Base-by-base conservation (phyloP, 2,113 vertebrate species). In the Lampris megalopsis region DNA sequence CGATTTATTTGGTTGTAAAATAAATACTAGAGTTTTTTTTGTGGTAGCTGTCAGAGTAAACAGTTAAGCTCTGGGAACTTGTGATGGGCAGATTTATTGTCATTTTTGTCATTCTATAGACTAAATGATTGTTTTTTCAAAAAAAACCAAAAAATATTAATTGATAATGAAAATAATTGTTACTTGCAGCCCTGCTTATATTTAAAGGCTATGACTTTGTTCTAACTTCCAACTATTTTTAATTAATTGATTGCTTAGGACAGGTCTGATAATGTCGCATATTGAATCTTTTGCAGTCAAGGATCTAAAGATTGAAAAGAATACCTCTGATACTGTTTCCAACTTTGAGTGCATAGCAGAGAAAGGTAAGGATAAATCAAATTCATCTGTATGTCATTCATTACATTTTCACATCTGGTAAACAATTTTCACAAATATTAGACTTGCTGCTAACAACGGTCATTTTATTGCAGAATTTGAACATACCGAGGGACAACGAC, bases 281-380 rank as follows among this genome's bases (percentile, higher is more conserved):
- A 70, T 61, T 77, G 35, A 64, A 6, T 49, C 9, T 77, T 78
- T 90, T 91, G 82, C 87, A 99, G 97, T 99, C 68, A 94, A 85
- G 75, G 94, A 87, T 24, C 91, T 99, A 71, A 93, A 90, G 88
- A 95, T 99, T 86, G 97, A 98, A 91, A 96, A 91, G 90, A 97
- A 94, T 5, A n/a, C 85, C 0, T 94, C 94, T 71, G 83, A 93
- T 82, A 95, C 95, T 48, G 94, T 95, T 2, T 88, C 92, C n/a
- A 91, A 91, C 57, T 99, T 99, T 93, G 94, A 97, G 78, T 43
- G 63, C 0, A 92, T 96, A 9, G 7, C 93, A 86, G 96, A 98
- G 78, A 97, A 94, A 94, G 97, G 98, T 99, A 85, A 89, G 90
- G 4, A 43, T 52, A 0, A 9, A 36, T 36, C 48, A 48, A 2